phyloP scores from a whole-genome alignment of 2,797 vertebrate species.

The Morelia viridis region DNA sequence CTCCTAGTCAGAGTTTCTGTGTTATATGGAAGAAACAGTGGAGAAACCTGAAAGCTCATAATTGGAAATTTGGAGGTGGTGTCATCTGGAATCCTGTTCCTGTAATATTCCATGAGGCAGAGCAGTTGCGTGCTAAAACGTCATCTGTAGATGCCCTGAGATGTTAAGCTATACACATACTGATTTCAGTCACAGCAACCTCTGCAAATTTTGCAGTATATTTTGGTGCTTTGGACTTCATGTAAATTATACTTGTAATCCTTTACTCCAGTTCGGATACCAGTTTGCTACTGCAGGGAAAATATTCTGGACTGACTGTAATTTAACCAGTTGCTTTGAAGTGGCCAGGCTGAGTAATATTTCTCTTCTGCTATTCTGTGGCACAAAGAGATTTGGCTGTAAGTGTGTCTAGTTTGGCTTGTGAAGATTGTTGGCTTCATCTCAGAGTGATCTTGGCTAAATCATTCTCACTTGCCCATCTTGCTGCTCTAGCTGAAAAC shows the following conservation, averaged over 20 bases:
- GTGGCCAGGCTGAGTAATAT: background rate
- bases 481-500: slow-evolving; percentile 22
- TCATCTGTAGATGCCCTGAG: background rate
- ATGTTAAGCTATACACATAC: background rate
- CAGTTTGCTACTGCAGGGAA: background rate
- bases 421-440: slow-evolving; percentile 27
- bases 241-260: background rate
- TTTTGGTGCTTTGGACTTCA: background rate
- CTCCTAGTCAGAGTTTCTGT: background rate
- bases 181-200: background rate
- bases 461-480: slow-evolving; percentile 11
- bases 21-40: background rate
- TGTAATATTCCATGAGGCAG: background rate
- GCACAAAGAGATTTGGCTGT: slow-evolving; percentile 35
- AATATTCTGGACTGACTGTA: background rate
- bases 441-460: slow-evolving; percentile 12
- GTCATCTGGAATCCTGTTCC: background rate
- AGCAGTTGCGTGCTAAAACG: background rate
- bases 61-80: background rate
- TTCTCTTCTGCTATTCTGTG: background rate
- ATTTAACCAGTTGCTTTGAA: background rate
- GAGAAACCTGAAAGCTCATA: background rate
- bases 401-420: slow-evolving; percentile 61
- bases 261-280: background rate
- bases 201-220: background rate